Evolutionary conservation across 2,113 vertebrate genomes (phyloP), one percentile per base, ranked within the genome.

Genomic region (Entosphenus tridentatus): DNA sequence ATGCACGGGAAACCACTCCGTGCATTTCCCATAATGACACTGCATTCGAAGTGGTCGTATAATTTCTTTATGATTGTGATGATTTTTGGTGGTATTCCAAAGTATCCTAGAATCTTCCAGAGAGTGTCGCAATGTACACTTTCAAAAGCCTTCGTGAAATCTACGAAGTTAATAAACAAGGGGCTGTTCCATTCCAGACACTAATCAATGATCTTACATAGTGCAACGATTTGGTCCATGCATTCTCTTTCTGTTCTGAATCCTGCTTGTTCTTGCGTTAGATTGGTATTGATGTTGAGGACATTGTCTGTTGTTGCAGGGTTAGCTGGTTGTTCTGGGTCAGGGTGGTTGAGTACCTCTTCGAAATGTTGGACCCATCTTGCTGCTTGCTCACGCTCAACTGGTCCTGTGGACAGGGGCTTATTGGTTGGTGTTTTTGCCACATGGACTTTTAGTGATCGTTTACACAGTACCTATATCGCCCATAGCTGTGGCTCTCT

Each of bases 301-400:
- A 62, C 58, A 14, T 16, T 62, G 12, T 62, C 12, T 13, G 13
- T 62, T 13, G 58, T 14, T 62, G 16, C 13, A 14, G 58, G 58
- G 58, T 62, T 62, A 62, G 58, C 58, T 62, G 58, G 16, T 13
- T 62, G 13, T 14, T 62, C 16, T 62, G 58, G 58, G 13, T 62
- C 13, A 62, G 58, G 16, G 16, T 62, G 58, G 58, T 62, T 13
- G 16, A 62, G 16, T 16, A 62, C 58, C 16, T 65, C 59, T 65
- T 65, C 8, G 18, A 65, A 65, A 18, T 65, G 59, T 65, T 65
- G 58, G 8, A 65, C 59, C 59, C 59, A 65, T 65, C 59, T 65
- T 8, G 10, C 59, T 65, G 59, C 10, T 65, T 65, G 8, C 10
- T 65, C 18, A 10, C 10, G 10, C 18, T 65, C 14, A 9, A 2